phyloP scores from a whole-genome alignment of 2,113 vertebrate species.

The Paramormyrops kingsleyae region DNA sequence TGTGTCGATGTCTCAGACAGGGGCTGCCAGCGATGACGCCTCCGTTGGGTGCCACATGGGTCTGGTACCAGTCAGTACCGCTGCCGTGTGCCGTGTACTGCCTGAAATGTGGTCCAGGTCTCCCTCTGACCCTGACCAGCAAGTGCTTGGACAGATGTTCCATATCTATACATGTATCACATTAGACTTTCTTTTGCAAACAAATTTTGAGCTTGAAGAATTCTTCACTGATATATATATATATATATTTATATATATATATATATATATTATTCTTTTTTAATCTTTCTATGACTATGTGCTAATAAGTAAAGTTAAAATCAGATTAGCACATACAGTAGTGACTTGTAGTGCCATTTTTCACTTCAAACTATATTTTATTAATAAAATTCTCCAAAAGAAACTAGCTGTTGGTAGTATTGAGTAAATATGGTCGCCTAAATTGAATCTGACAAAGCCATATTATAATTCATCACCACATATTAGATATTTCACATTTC shows the following conservation, averaged over 20 bases:
- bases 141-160: not conserved
- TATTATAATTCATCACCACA: slow-evolving; percentile 71
- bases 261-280: not conserved
- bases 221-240: not conserved
- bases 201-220: not conserved
- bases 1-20: not conserved
- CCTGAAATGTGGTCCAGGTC: not conserved
- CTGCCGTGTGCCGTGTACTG: not conserved
- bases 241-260: too few species aligned
- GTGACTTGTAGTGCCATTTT: slow-evolving; percentile 26
- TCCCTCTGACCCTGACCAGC: not conserved
- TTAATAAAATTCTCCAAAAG: slow-evolving; percentile 25
- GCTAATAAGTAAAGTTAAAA: slow-evolving; percentile 34
- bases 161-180: not conserved
- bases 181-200: not conserved
- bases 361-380: slow-evolving; percentile 38
- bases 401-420: slow-evolving; percentile 16
- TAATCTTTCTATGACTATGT: not conserved
- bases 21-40: not conserved
- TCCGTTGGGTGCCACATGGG: not conserved
- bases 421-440: slow-evolving; percentile 62
- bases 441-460: slow-evolving; percentile 69
- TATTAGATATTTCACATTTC: slow-evolving; percentile 74
- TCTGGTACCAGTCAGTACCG: not conserved
- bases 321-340: slow-evolving; percentile 36